Percentiles rank a stretch among this genome's conserved stretches.
Conservation (phyloP, 2,888 invertebrate species). For the Abrostola triplasia region DNA sequence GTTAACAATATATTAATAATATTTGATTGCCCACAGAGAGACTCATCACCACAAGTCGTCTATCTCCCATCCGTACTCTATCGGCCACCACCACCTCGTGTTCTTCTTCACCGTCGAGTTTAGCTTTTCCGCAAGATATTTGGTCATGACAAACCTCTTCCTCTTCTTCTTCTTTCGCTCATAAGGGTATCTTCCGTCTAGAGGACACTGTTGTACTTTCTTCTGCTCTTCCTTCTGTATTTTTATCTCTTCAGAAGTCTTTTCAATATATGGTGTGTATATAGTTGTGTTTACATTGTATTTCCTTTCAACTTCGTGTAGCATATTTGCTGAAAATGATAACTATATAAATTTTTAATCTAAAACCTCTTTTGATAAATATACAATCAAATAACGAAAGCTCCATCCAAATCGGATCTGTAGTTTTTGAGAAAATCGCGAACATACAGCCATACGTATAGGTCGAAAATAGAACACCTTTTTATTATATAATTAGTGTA, state of each 20-base stretch:
- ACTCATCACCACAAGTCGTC: slow-evolving; percentile 54
- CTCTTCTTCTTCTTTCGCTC: neutral
- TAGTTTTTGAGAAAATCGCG: too few relatives aligned
- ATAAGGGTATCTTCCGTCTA: neutral
- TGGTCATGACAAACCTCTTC: neutral
- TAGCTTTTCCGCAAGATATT: neutral
- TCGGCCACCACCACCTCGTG: slow-evolving; percentile 53
- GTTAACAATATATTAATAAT: too few relatives aligned
- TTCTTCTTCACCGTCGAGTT: neutral
- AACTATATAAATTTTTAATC: too few relatives aligned
- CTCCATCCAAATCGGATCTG: too few relatives aligned
- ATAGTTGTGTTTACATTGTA: slow-evolving; percentile 7
- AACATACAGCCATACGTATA: too few relatives aligned
- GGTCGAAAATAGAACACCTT: too few relatives aligned
- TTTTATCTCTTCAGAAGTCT: neutral
- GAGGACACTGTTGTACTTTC: too few relatives aligned
- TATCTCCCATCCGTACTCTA: slow-evolving; percentile 68
- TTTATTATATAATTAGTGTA: too few relatives aligned
- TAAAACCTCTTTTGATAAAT: too few relatives aligned
- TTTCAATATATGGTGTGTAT: rapidly evolving
- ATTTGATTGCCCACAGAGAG: neutral
- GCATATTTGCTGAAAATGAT: slow-evolving; percentile 56
- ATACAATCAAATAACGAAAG: too few relatives aligned
- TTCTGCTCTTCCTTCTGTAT: rapidly evolving
- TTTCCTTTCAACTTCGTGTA: slow-evolving; percentile 66